A percentile compares a stretch with the other conserved stretches of the same genome.
phyloP scores from a whole-genome alignment of 1,140 invertebrate genomes.

The Homarus americanus region DNA sequence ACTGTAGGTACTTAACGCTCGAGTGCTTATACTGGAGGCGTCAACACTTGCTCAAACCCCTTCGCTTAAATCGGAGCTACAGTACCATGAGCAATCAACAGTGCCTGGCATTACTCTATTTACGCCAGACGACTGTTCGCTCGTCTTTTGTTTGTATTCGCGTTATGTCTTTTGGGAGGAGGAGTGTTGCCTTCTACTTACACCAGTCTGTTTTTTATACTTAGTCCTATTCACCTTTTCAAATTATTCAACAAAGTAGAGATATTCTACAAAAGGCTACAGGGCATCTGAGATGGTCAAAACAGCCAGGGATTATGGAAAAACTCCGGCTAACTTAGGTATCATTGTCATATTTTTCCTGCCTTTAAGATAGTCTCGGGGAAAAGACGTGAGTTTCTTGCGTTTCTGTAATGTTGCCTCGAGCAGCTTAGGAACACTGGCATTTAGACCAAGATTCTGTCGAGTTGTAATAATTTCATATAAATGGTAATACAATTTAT shows the following conservation, averaged over 20 bases:
- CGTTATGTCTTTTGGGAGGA: too few relatives aligned
- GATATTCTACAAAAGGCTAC: neutral
- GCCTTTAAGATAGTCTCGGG: neutral
- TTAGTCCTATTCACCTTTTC: too few relatives aligned
- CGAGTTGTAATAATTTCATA: neutral
- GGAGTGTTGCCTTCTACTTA: too few relatives aligned
- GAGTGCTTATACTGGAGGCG: neutral
- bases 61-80: too few relatives aligned
- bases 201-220: too few relatives aligned
- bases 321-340: neutral
- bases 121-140: too few relatives aligned
- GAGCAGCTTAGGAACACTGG: neutral
- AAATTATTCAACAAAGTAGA: too few relatives aligned
- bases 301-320: neutral
- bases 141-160: too few relatives aligned
- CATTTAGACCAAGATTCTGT: neutral
- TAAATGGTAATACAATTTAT: too few relatives aligned
- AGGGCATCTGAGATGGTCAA: neutral
- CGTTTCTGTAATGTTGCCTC: constrained; percentile 5
- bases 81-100: too few relatives aligned
- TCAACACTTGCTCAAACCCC: neutral
- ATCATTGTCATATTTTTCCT: neutral
- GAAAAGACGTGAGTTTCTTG: neutral
- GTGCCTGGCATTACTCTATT: too few relatives aligned
- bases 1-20: too few relatives aligned